Base-by-base conservation (phyloP, 1,140 invertebrate genomes). In the Adelges cooleyi region DNA sequence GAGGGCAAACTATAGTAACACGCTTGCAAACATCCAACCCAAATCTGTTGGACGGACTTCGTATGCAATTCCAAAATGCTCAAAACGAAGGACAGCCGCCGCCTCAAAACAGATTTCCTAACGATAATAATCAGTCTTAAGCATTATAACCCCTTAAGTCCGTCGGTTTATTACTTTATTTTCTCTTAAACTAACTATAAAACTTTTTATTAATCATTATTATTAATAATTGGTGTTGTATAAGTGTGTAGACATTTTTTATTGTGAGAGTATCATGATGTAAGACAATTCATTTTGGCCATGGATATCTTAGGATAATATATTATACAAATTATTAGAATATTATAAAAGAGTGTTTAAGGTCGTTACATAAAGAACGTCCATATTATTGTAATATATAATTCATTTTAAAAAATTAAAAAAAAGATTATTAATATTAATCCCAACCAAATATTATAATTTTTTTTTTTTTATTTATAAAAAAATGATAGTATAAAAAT, bases 1-100 rank as follows among this genome's bases (percentile, higher is more conserved):
- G 56, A 29, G 56, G 56, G 20, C 56, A 62, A 62, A 62, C 42
- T 33, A 62, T 62, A 13, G 42, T 62, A 6, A 29, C 42, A 18
- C 56, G 56, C n/a, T 10, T 62, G 1, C 56, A 62, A 48, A 15
- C 42, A 15, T 42, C 56, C 3, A 62, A 62, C 15, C 56, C 56
- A 9, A 33, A 62, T 48, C 4, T 62, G 20, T 20, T 62, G 13
- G 42, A 48, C 33, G 42, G 42, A 3, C 13, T 62, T 40, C 56
- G 56, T 0, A 33, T 62, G 25, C 56, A 62, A 48, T 62, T 62
- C 22, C 42, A 62, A 20, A 62, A 48, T 18, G 25, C 25, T 62
- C 42, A 48, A 22, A 62, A 46, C 0, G 56, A 48, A 48, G 42
- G 11, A 15, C 56, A 62, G 15, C 25, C 40, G 3, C 13, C 56